Percentiles rank a stretch among this genome's conserved stretches.
Evolutionary conservation across 1,140 invertebrate species (phyloP).

Genomic region (Trinorchestia longiramus): DNA sequence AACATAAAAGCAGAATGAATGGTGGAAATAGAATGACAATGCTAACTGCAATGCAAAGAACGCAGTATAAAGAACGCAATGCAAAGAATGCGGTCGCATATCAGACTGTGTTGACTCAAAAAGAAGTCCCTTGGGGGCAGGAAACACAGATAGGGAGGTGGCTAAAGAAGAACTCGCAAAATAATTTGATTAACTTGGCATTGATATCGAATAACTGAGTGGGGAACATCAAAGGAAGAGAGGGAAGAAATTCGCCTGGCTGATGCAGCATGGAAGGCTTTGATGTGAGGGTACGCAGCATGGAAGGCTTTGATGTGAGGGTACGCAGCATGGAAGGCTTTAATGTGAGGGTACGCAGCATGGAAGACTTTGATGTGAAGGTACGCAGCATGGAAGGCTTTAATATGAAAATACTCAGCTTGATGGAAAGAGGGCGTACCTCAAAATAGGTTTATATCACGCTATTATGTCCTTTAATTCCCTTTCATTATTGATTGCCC

Average conservation of each 20-base stretch:
- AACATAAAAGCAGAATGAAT: background rate
- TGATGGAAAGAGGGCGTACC: background rate
- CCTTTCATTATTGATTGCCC: too few relatives aligned
- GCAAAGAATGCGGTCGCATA: background rate
- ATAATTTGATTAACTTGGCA: conserved; percentile 2
- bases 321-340: background rate
- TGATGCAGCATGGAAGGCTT: background rate
- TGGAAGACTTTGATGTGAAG: background rate
- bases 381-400: background rate
- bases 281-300: background rate
- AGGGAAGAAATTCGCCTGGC: background rate
- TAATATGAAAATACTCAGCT: background rate
- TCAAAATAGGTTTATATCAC: too few relatives aligned
- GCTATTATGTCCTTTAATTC: too few relatives aligned
- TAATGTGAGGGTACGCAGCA: background rate
- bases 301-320: background rate
- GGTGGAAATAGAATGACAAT: background rate
- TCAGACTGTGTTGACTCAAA: background rate
- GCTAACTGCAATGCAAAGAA: background rate
- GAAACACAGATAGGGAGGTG: background rate
- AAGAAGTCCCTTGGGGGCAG: background rate
- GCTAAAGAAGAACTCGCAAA: background rate
- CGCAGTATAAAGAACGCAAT: too few relatives aligned
- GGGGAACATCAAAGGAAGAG: background rate
- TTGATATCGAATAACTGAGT: background rate